Percentiles rank a stretch among this genome's conserved stretches.
These are phyloP conservation scores for Eremobia ochroleuca DNA, from an alignment of 2,888 invertebrate species.

Conservation along the genomic window DNA sequence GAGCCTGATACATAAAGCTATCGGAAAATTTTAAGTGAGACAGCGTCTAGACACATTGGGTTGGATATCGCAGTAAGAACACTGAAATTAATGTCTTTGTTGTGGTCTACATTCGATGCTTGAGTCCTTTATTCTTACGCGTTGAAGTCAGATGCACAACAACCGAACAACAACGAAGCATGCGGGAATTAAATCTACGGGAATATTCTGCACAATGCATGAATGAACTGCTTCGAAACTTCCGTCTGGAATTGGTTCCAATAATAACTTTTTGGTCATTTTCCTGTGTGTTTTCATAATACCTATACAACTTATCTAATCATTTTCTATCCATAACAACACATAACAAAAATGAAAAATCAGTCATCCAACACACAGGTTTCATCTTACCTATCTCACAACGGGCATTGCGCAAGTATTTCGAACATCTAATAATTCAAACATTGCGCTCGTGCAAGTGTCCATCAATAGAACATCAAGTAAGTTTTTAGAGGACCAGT, in stretches of 20 bases:
- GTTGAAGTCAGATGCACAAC: not conserved
- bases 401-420: no score
- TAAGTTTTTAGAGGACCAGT: no score
- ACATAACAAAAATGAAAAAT: not conserved
- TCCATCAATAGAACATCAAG: not conserved
- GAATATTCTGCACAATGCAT: no score
- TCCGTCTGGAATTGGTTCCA: not conserved
- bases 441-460: not conserved
- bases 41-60: no score
- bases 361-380: not conserved
- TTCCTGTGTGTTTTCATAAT: not conserved
- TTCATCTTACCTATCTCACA: not conserved
- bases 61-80: not conserved
- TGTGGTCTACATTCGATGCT: not conserved
- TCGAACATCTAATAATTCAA: not conserved
- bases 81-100: not conserved
- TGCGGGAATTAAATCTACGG: not conserved
- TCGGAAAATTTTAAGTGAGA: not conserved
- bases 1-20: slow-evolving; percentile 3
- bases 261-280: no score
- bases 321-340: not conserved
- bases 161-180: not conserved
- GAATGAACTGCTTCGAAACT: not conserved
- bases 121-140: not conserved
- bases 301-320: not conserved